Evolutionary conservation across 2,113 vertebrate genomes (phyloP), one percentile per base, ranked within the genome.

Genomic region (Oriolus oriolus): DNA sequence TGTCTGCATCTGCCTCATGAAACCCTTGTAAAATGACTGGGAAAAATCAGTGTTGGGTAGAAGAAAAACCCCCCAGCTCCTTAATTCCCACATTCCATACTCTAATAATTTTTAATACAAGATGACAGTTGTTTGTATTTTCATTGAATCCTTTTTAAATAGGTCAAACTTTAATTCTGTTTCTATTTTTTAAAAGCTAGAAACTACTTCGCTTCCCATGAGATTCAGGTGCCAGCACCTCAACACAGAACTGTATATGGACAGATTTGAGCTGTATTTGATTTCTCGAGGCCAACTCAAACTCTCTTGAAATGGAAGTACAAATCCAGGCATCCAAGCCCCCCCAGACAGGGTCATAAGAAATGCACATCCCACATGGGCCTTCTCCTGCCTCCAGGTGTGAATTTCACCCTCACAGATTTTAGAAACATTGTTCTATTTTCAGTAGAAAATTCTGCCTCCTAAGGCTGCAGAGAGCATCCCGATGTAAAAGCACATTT

Each of bases 401-500:
- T 13, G 12, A 53, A 71, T 79, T 71, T 56, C 16, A 49, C 53
- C 52, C 53, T 30, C n/a, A n/a, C 16, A 63, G 20, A 42, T 53
- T 83, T 86, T 66, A 76, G 50, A 61, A 90, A 57, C 0, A 1
- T 10, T 4, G 4, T 39, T 30, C 8, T 45, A 44, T 77, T 93
- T 69, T 78, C 53, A 85, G 6, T 0, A 69, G 66, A 41, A 86
- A 87, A 69, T 65, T 87, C 52, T 69, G n/a, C n/a, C 26, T 82
- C 30, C 73, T 44, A 15, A 56, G 47, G 28, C 68, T 31, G 23
- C 35, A 52, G 54, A 71, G 2, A 85, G 39, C 17, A 44, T 22
- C 31, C 75, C 0, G 0, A 33, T 33, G 33, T 11, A 92, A 50
- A 73, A 79, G 57, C 1, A 0, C 9, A 13, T 50, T 91, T 84